Percentiles rank a stretch among this genome's conserved stretches.
These are phyloP conservation scores for Catocala sponsa DNA, from an alignment of 2,888 invertebrate species.

Conservation along the genomic window DNA sequence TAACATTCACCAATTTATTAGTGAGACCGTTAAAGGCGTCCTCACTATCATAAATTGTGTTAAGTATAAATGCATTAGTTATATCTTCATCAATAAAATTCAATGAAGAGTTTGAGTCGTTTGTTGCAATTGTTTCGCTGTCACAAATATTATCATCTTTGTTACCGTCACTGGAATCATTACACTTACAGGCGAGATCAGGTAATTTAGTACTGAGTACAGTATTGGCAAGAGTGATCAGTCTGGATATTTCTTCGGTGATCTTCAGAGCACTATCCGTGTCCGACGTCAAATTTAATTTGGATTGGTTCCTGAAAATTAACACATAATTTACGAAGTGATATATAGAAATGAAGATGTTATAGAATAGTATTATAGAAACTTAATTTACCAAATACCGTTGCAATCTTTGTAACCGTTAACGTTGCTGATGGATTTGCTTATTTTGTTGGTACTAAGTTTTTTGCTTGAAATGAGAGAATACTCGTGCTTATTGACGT, in stretches of 20 bases:
- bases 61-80: slow-evolving; percentile 58
- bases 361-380: slow-evolving; percentile 3
- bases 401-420: slow-evolving; percentile 75
- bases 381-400: slow-evolving; percentile 68
- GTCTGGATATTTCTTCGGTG: slow-evolving; percentile 79
- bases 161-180: slow-evolving; percentile 51
- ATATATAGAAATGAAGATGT: too few species aligned
- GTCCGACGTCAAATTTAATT: slow-evolving; percentile 71
- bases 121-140: slow-evolving; percentile 36
- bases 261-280: slow-evolving; percentile 73
- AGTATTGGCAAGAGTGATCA: slow-evolving; percentile 84
- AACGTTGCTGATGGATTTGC: slow-evolving; percentile 82
- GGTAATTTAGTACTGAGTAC: slow-evolving; percentile 81
- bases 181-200: slow-evolving; percentile 74
- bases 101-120: slow-evolving; percentile 56
- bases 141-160: slow-evolving; percentile 42
- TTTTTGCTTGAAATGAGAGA: slow-evolving; percentile 69
- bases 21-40: slow-evolving; percentile 58
- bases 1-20: slow-evolving; percentile 58
- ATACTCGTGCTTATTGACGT: slow-evolving; percentile 78
- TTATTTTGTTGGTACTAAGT: slow-evolving; percentile 76
- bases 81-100: slow-evolving; percentile 63
- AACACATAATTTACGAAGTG: slow-evolving; percentile 2
- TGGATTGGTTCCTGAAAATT: slow-evolving; percentile 75
- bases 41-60: slow-evolving; percentile 58